These are phyloP conservation scores for Entelurus aequoreus DNA, from an alignment of 2,113 vertebrate genomes.

Conservation along the genomic window DNA sequence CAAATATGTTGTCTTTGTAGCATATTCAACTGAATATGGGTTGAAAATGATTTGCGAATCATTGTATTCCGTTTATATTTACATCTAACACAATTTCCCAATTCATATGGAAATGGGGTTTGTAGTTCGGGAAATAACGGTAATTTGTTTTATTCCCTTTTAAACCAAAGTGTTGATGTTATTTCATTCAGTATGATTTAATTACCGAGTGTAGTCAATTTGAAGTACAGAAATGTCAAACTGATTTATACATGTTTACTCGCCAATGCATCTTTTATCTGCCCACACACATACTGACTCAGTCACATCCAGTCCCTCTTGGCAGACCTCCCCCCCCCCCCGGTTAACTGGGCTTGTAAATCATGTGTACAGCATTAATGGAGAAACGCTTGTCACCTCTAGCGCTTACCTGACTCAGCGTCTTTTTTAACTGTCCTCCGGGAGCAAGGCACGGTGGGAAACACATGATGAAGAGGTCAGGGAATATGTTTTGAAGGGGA, in stretches of 20 bases:
- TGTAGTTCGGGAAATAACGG: too few species aligned
- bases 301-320: neutral
- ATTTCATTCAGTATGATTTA: neutral
- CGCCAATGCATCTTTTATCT: conserved; percentile 3
- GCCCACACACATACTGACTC: neutral
- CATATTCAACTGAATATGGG: too few species aligned
- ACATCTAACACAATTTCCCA: too few species aligned
- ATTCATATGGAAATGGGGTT: too few species aligned
- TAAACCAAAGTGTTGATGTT: neutral
- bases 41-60: too few species aligned
- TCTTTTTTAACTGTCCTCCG: conserved; percentile 2
- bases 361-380: conserved; percentile 4
- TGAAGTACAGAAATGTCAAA: neutral
- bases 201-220: neutral
- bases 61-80: too few species aligned
- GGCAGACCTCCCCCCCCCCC: neutral
- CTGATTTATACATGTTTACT: conserved; percentile 5
- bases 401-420: conserved; percentile 6
- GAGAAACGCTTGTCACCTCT: conserved; percentile 3
- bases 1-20: too few species aligned
- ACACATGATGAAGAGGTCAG: neutral
- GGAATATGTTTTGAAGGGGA: neutral
- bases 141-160: neutral
- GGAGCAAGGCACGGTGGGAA: neutral
- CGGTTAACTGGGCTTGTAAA: conserved; percentile 6